phyloP scores from a whole-genome alignment of 2,888 invertebrate genomes.

The Tipula vernalis region DNA sequence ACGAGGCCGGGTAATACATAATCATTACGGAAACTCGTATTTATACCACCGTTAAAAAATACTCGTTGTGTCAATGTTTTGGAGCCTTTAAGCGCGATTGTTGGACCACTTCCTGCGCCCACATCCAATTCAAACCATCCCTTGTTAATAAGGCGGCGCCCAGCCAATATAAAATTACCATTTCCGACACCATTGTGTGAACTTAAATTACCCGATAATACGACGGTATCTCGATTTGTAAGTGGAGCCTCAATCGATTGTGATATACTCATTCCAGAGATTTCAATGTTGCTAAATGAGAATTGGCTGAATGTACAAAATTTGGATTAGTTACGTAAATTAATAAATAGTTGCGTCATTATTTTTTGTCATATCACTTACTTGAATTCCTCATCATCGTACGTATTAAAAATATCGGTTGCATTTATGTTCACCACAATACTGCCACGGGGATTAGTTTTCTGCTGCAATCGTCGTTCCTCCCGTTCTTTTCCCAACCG shows the following conservation, averaged over 20 bases:
- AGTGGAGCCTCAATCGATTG: slow-evolving; percentile 91
- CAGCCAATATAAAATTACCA: slow-evolving; percentile 18
- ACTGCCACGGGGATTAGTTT: slow-evolving; percentile 84
- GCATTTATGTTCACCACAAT: slow-evolving; percentile 83
- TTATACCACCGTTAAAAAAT: slow-evolving; percentile 63
- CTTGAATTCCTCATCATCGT: slow-evolving; percentile 58
- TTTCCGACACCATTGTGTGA: slow-evolving; percentile 78
- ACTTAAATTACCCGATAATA: slow-evolving; percentile 67
- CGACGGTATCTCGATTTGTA: slow-evolving; percentile 71
- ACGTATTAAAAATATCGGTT: slow-evolving; percentile 79
- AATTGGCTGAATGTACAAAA: slow-evolving; percentile 28
- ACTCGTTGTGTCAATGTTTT: slow-evolving; percentile 58
- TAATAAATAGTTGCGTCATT: slow-evolving; percentile 15
- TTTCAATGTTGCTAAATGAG: slow-evolving; percentile 64
- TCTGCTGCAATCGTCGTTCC: slow-evolving; percentile 73
- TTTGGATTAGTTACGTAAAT: background rate
- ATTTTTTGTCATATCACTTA: slow-evolving; percentile 20
- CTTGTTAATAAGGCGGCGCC: slow-evolving; percentile 55
- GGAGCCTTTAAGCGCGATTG: slow-evolving; percentile 65
- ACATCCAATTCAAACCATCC: slow-evolving; percentile 81
- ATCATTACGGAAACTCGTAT: slow-evolving; percentile 62
- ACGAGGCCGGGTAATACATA: slow-evolving; percentile 66
- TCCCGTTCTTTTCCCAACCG: slow-evolving; percentile 72
- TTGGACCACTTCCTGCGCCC: slow-evolving; percentile 74
- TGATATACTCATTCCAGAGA: slow-evolving; percentile 84